phyloP scores from a whole-genome alignment of 2,888 invertebrate species.

The Lapara coniferarum region DNA sequence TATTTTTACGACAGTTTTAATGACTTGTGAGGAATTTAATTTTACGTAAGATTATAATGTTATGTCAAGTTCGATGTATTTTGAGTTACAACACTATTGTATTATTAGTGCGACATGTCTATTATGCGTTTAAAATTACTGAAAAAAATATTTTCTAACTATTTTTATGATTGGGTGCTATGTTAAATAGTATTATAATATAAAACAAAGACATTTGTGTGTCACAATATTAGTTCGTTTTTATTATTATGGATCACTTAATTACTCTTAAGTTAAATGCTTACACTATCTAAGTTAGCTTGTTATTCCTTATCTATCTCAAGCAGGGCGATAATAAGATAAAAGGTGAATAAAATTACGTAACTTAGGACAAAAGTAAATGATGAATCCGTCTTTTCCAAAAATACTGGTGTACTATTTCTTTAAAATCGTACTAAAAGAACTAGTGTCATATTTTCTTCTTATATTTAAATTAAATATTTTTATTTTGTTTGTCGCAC shows the following conservation, averaged over 20 bases:
- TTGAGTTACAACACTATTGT: too few species aligned
- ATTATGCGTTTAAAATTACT: too few species aligned
- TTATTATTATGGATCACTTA: neutral
- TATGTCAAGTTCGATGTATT: too few species aligned
- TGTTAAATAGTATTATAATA: neutral
- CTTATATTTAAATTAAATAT: neutral
- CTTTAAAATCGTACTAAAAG: constrained; percentile 22
- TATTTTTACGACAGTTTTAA: too few species aligned
- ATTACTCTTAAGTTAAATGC: constrained; percentile 1
- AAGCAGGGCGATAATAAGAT: constrained; percentile 32
- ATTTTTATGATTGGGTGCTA: neutral
- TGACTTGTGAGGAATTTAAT: too few species aligned
- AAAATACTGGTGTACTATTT: neutral
- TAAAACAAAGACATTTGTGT: neutral
- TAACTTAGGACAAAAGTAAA: neutral
- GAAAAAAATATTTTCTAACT: too few species aligned
- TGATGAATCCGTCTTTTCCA: neutral
- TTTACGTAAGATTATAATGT: too few species aligned
- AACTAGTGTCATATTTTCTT: neutral
- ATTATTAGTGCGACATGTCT: too few species aligned
- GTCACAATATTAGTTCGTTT: neutral
- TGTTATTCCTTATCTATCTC: constrained; percentile 38
- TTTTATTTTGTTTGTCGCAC: constrained; percentile 38
- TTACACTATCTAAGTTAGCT: constrained; percentile 16
- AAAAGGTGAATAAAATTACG: constrained; percentile 26